Evolutionary conservation across 2,113 vertebrate species (phyloP), one percentile per base, ranked within the genome.

Genomic region (Mirza zaza): DNA sequence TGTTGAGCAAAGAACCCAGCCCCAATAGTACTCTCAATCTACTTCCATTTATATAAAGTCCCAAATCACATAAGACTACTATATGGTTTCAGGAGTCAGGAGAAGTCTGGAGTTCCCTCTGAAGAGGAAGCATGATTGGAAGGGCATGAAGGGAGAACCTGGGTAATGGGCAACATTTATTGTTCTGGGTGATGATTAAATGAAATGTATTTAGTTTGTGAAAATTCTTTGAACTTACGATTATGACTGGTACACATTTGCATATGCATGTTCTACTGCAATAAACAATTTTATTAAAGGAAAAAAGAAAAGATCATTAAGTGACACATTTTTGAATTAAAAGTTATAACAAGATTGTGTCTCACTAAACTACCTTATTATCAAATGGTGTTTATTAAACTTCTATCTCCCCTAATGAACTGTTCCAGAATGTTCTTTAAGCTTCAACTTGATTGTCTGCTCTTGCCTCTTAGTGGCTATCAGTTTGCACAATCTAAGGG

Each of bases 141-240:
- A 27, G 27, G 5, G 48, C 71, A 63, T 0, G 12, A 55, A 32
- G 75, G 76, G 32, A 70, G 23, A 5, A 29, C 13, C 61, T 52
- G 25, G 52, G 39, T 45, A 8, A 15, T 8, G 20, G 4, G 27
- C 59, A 52, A 52, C 52, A 52, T 73, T 67, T 84, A 36, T 67
- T 59, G 7, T 45, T 59, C 34, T 52, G 70, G 39, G 36, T 67
- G 45, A 48, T 67, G n/a, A 83, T 32, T 39, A 84, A 71, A 67
- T 77, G 75, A 8, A 39, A 23, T 39, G 5, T 18, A 73, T 55
- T 68, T 48, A 50, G 36, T 76, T 87, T 45, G n/a, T 88, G 57
- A 88, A 95, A 84, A 80, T 75, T 92, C 70, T 73, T 87, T 50
- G 45, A 75, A 52, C 61, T 92, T 89, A 68, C 14, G 27, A 20